Evolutionary conservation across 2,888 invertebrate genomes (phyloP), one percentile per base, ranked within the genome.

Genomic region (Therioaphis trifolii): DNA sequence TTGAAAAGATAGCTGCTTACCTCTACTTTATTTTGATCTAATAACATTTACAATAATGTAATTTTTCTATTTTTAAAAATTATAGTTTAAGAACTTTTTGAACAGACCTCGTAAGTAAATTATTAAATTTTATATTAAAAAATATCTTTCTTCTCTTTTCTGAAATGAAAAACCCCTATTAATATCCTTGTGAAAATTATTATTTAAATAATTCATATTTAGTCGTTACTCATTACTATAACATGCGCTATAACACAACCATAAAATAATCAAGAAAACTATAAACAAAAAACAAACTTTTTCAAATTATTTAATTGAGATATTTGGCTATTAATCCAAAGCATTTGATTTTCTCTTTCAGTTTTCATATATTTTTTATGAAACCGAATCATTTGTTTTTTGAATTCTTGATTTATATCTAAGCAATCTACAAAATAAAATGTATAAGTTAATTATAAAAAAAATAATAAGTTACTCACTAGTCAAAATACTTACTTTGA

Each of bases 301-400:
- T 91, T 91, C 21, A 92, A 87, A 86, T 91, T 91, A 35, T 88
- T 89, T 35, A 92, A 87, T 87, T 92, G 91, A 61, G 89, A 88
- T 21, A 92, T 92, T 87, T 92, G 91, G 85, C 90, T 90, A 63
- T 90, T 90, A 55, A 92, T 92, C 91, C 91, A 91, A 29, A 89
- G 88, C 21, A 92, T 86, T 86, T 92, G 91, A 86, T 91, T 90
- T 85, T 89, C 89, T 76, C 86, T 86, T 84, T 87, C 87, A 69
- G 85, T 84, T 72, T 86, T 85, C 46, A 87, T 76, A 74, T 85
- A 86, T 12, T 86, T 75, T 52, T 12, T 52, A 24, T 74, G 82
- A 52, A 82, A 82, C 82, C 72, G 63, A 49, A 58, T 84, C 40
- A 46, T 86, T 21, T 84, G 79, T 69, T 58, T 85, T 24, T 84